Evolutionary conservation across 2,113 vertebrate genomes (phyloP).

Genomic region (Megalops atlanticus): DNA sequence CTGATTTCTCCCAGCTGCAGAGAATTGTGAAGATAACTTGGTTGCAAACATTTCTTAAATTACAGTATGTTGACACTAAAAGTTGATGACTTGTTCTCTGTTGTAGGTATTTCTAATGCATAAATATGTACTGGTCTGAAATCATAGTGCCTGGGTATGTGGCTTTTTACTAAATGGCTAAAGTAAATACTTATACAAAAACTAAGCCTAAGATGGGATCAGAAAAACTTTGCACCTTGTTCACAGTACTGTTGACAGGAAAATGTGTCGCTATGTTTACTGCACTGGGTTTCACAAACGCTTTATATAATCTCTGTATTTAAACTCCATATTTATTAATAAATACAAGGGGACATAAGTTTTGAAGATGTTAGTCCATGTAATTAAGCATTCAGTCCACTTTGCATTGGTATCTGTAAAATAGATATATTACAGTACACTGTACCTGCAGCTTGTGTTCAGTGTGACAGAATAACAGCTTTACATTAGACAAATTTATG

Average conservation of each 20-base stretch:
- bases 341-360: not conserved
- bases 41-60: not conserved
- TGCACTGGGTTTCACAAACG: not conserved
- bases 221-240: not conserved
- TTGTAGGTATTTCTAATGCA: not conserved
- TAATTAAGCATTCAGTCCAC: not conserved
- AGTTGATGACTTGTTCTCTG: not conserved
- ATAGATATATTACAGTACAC: not conserved
- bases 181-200: too few relatives aligned
- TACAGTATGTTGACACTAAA: not conserved
- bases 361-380: not conserved
- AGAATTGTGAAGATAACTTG: too few relatives aligned
- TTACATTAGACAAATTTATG: not conserved
- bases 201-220: not conserved
- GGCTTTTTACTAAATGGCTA: too few relatives aligned
- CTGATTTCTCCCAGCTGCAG: not conserved
- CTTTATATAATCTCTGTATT: not conserved
- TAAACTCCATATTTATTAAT: constrained; percentile 5
- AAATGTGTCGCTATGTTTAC: not conserved
- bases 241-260: not conserved
- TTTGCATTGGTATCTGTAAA: not conserved
- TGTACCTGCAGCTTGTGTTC: not conserved
- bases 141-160: too few relatives aligned
- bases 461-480: not conserved
- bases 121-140: not conserved